Evolutionary conservation across 2,797 vertebrate species (phyloP).

Genomic region (Podarcis lilfordi): DNA sequence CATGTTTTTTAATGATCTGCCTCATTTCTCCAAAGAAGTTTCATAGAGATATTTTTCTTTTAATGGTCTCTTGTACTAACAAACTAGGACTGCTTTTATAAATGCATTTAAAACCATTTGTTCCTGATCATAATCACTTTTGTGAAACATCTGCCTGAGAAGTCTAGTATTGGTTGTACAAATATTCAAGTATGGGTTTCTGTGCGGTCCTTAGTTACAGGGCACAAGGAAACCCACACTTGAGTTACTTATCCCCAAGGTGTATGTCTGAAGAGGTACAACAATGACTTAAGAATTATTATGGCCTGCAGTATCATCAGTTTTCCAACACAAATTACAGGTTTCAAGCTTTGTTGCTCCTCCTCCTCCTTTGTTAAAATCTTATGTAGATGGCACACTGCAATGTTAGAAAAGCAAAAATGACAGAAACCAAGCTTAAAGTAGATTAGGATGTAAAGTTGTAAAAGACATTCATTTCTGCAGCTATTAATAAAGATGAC

Average conservation of each 20-base stretch:
- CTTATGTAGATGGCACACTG: not conserved
- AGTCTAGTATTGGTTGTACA: conserved; percentile 52
- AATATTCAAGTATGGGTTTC: conserved; percentile 8
- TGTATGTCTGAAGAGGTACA: not conserved
- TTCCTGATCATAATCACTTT: conserved; percentile 27
- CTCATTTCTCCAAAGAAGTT: conserved; percentile 36
- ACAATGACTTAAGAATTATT: not conserved
- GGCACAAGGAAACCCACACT: not conserved
- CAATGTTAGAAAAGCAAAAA: not conserved
- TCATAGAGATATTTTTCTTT: not conserved
- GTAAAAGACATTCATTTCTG: not conserved
- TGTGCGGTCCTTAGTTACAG: no score
- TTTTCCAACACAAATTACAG: not conserved
- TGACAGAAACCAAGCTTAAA: not conserved
- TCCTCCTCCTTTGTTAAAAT: not conserved
- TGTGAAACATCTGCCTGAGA: conserved; percentile 30
- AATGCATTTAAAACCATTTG: conserved; percentile 26
- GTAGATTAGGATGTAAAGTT: not conserved
- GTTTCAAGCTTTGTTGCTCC: not conserved
- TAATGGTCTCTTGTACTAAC: not conserved
- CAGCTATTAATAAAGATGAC: not conserved
- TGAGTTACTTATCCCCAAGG: not conserved
- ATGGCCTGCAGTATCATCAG: not conserved
- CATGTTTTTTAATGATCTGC: conserved; percentile 49
- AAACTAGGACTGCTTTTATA: conserved; percentile 18